These are phyloP conservation scores for Phylloscopus trochiloides DNA, from an alignment of 2,113 vertebrate species.

Conservation along the genomic window DNA sequence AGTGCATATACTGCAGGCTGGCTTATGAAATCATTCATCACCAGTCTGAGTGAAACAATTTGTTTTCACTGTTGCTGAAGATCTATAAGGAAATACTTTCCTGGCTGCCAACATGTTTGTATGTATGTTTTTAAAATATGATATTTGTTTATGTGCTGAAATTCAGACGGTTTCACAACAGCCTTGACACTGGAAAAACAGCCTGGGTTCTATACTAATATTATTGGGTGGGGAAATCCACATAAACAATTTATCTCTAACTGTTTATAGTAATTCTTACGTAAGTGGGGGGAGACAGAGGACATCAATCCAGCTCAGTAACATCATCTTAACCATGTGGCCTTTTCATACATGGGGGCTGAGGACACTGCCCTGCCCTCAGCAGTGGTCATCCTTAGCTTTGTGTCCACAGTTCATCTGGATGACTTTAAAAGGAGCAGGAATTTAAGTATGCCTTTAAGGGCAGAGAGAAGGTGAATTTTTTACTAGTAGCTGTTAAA, in stretches of 20 bases:
- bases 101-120: background rate
- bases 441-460: background rate
- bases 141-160: background rate
- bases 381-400: background rate
- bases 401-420: background rate
- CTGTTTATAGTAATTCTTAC: background rate
- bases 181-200: background rate
- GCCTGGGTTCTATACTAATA: background rate
- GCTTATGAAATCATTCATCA: background rate
- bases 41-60: background rate
- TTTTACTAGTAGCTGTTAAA: background rate
- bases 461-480: background rate
- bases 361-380: background rate
- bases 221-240: background rate
- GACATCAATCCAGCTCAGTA: background rate
- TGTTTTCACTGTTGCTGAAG: background rate
- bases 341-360: background rate
- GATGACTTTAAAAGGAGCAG: background rate
- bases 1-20: background rate
- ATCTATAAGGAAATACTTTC: background rate
- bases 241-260: conserved; percentile 9
- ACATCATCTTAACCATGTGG: background rate
- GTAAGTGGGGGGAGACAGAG: background rate
- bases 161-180: background rate
- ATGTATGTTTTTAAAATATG: background rate